Percentiles rank a stretch among this genome's conserved stretches.
These are phyloP conservation scores for Melanotus villosus DNA, from an alignment of 2,888 invertebrate genomes.

Conservation along the genomic window DNA sequence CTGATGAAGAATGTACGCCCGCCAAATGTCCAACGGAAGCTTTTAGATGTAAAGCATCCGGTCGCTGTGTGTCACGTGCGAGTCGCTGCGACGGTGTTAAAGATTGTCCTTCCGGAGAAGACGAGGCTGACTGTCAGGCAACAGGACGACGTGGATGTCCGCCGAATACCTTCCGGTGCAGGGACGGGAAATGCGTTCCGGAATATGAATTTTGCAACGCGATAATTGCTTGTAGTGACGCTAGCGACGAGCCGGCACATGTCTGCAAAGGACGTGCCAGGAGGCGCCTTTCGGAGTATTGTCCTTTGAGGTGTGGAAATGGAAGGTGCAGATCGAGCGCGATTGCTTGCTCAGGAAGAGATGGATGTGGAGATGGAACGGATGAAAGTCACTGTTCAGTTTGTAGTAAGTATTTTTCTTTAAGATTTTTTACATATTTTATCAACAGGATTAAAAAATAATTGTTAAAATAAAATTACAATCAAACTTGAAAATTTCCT, in stretches of 20 bases:
- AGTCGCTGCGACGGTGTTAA: slow-evolving; percentile 85
- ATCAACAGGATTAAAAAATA: not conserved
- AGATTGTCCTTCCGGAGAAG: slow-evolving; percentile 85
- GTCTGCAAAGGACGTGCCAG: slow-evolving; percentile 77
- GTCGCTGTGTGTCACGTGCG: slow-evolving; percentile 83
- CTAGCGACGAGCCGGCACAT: slow-evolving; percentile 90
- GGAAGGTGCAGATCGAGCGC: slow-evolving; percentile 91
- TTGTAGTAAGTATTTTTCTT: slow-evolving; percentile 85
- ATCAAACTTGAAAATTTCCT: too few species aligned
- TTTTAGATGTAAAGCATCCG: slow-evolving; percentile 79
- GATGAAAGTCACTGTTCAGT: slow-evolving; percentile 89
- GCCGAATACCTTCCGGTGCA: slow-evolving; percentile 86
- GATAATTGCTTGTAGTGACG: slow-evolving; percentile 86
- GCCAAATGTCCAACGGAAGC: slow-evolving; percentile 79
- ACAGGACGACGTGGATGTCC: slow-evolving; percentile 75
- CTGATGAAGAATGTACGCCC: slow-evolving; percentile 85
- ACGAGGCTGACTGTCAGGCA: slow-evolving; percentile 76
- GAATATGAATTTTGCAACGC: slow-evolving; percentile 95
- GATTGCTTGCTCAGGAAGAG: slow-evolving; percentile 90
- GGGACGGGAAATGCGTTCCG: slow-evolving; percentile 89
- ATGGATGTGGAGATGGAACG: slow-evolving; percentile 92
- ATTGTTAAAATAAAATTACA: too few species aligned
- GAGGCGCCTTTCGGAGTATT: slow-evolving; percentile 72
- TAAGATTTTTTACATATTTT: too few species aligned
- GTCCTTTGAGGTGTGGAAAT: slow-evolving; percentile 89